Base-by-base conservation (phyloP, 2,113 vertebrate species). In the Dermatemys mawii region DNA sequence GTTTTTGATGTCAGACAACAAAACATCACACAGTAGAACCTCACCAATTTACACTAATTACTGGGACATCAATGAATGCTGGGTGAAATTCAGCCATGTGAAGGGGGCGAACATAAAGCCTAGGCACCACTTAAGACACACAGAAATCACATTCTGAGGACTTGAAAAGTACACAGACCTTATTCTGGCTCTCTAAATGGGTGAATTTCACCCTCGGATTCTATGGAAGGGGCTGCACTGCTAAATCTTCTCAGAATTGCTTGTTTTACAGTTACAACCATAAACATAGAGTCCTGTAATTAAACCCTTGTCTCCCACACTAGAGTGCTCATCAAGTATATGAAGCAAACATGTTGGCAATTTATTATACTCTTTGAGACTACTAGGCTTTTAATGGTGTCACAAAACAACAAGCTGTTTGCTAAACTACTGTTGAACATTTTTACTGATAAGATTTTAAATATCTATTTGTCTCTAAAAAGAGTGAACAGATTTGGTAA, bases 261-360 rank as follows among this genome's bases (percentile, higher is more conserved):
- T 9, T 44, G 27, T 49, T 32, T 67, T 57, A 48, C 94, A 94
- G 73, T 87, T 84, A 90, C 49, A 90, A 86, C 84, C 8, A 1
- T 86, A 96, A 93, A 84, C 88, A 81, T 14, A 57, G 93, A 93
- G 53, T 78, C 94, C 94, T 93, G 70, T 93, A 96, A 95, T 96
- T 94, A 96, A 96, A 90, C 81, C 83, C 91, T 85, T 90, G 91
- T 88, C 91, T 89, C 81, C 29, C 88, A 53, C 80, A 93, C 91
- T 88, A 90, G 88, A 94, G 88, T 11, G 80, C 84, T 95, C 83
- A 82, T 87, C 80, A 11, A 35, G 76, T 87, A 92, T 26, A 95
- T 88, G 92, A 93, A 93, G 91, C 91, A 93, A 97, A 95, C 73
- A 53, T 89, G 91, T 87, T 94, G 94, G 86, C 94, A 95, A 89